A percentile compares a stretch with the other conserved stretches of the same genome.
phyloP scores from a whole-genome alignment of 2,888 invertebrate genomes.

The Slavum lentiscoides region DNA sequence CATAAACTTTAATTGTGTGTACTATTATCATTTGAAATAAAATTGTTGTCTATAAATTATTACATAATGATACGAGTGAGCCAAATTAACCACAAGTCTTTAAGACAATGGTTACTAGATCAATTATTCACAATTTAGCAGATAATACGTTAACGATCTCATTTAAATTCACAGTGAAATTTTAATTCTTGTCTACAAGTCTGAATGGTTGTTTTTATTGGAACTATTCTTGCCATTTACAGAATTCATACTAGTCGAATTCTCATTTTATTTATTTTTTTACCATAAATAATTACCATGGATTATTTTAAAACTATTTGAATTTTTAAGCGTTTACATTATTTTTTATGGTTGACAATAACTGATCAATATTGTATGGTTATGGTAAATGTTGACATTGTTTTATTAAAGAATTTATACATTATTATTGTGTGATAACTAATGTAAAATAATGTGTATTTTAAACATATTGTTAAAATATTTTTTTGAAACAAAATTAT shows the following conservation, averaged over 20 bases:
- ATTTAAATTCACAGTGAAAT: conserved; percentile 17
- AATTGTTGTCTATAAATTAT: background rate
- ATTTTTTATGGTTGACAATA: too few relatives aligned
- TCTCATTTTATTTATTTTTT: conserved; percentile 4
- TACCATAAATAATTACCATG: background rate
- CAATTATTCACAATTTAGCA: background rate
- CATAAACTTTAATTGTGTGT: background rate
- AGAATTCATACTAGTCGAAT: conserved; percentile 25
- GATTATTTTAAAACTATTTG: background rate
- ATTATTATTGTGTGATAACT: background rate
- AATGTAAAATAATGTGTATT: background rate
- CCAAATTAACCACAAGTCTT: background rate
- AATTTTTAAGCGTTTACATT: conserved; percentile 11
- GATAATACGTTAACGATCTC: conserved; percentile 21
- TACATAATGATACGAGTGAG: background rate
- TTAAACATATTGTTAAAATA: background rate
- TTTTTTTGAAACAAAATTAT: background rate
- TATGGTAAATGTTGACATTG: background rate
- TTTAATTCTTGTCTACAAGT: conserved; percentile 3
- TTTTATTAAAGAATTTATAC: background rate
- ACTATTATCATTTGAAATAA: conserved; percentile 5
- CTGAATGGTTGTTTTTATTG: conserved; percentile 14
- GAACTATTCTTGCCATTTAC: conserved; percentile 24
- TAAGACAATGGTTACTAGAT: conserved; percentile 29
- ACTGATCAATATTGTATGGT: background rate